Conservation (phyloP, 1,140 invertebrate genomes). For the Episyrphus balteatus region DNA sequence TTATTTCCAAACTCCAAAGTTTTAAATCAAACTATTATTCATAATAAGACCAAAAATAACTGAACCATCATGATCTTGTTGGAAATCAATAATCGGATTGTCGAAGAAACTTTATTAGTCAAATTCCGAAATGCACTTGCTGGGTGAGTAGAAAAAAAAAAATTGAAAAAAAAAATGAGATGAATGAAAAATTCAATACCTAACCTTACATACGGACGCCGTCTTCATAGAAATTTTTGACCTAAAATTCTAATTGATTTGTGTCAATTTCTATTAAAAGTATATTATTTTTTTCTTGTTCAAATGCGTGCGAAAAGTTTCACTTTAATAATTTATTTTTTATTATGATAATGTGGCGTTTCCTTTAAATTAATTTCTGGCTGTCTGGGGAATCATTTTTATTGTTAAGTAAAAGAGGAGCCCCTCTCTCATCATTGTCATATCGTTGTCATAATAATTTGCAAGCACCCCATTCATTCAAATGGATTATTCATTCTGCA, state of each 20-base stretch:
- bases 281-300: constrained; percentile 14
- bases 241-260: too few species aligned
- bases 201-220: too few species aligned
- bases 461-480: neutral
- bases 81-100: constrained; percentile 96
- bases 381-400: neutral
- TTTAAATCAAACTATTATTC: too few species aligned
- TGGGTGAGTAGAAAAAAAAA: constrained; percentile 58
- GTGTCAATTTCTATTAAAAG: too few species aligned
- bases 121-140: constrained; percentile 92
- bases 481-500: constrained; percentile 15
- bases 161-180: too few species aligned
- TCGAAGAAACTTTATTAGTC: constrained; percentile 87
- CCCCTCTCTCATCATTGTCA: neutral
- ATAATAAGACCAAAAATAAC: neutral
- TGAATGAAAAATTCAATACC: too few species aligned
- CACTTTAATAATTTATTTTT: too few species aligned
- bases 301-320: constrained; percentile 1
- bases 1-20: too few species aligned
- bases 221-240: too few species aligned
- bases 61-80: constrained; percentile 79
- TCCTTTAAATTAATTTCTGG: neutral
- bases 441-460: neutral
- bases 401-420: constrained; percentile 16
- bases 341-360: too few species aligned